phyloP scores from a whole-genome alignment of 2,797 vertebrate genomes.

The Dicrostonyx torquatus region DNA sequence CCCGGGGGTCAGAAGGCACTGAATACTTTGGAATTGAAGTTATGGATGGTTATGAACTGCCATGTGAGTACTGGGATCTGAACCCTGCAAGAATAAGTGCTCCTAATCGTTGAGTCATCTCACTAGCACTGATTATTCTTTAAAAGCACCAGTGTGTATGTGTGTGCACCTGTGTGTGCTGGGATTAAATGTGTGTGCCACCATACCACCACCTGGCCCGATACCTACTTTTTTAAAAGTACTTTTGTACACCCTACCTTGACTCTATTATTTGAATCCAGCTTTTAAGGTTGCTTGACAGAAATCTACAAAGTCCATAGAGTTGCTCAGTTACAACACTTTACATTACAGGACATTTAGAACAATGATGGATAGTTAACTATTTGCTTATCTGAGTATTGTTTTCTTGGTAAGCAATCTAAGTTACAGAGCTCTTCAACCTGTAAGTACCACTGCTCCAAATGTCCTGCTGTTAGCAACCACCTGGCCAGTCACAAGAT shows the following conservation, averaged over 20 bases:
- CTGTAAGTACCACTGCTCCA: not conserved
- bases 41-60: not conserved
- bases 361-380: not conserved
- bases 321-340: not conserved
- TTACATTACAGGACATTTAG: not conserved
- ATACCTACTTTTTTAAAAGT: not conserved
- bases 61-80: not conserved
- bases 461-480: not conserved
- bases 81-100: not conserved
- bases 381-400: not conserved
- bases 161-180: not conserved
- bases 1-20: not conserved
- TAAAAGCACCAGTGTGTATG: not conserved
- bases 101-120: not conserved
- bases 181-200: not conserved
- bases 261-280: constrained; percentile 22
- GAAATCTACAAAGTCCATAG: not conserved
- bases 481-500: not conserved
- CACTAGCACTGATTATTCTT: not conserved
- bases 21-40: not conserved
- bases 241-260: not conserved
- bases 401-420: not conserved
- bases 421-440: not conserved
- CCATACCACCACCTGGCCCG: not conserved
- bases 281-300: not conserved